Percentiles rank a stretch among this genome's conserved stretches.
These are phyloP conservation scores for Phasia obesa DNA, from an alignment of 2,888 invertebrate genomes.

Conservation along the genomic window DNA sequence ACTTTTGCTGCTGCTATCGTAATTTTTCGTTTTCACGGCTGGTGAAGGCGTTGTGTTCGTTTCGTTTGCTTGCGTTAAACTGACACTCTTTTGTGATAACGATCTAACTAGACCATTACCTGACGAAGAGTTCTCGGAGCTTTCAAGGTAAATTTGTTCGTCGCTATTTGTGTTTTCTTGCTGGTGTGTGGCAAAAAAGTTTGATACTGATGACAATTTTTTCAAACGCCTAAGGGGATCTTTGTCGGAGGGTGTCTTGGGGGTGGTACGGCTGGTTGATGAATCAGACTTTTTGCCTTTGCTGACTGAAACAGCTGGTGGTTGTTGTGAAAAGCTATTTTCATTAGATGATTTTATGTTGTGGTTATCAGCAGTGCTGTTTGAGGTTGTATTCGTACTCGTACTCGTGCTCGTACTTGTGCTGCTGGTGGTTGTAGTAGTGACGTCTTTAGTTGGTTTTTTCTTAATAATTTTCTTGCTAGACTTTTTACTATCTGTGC, in stretches of 20 bases:
- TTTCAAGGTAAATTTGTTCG: conserved; percentile 83
- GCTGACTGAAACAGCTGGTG: conserved; percentile 65
- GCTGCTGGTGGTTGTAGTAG: conserved; percentile 63
- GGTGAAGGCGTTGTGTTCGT: conserved; percentile 78
- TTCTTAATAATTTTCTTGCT: conserved; percentile 77
- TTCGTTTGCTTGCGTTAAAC: conserved; percentile 80
- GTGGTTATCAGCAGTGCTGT: conserved; percentile 71
- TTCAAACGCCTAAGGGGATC: conserved; percentile 83
- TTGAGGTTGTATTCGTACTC: conserved; percentile 54
- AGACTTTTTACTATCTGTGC: conserved; percentile 75
- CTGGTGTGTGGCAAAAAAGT: conserved; percentile 87
- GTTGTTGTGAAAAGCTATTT: conserved; percentile 75
- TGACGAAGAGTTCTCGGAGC: conserved; percentile 82
- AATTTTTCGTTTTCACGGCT: conserved; percentile 65
- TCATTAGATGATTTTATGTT: conserved; percentile 66
- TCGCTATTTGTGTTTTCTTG: conserved; percentile 82
- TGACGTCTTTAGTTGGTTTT: conserved; percentile 66
- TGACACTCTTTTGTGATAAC: conserved; percentile 73
- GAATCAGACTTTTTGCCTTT: conserved; percentile 65
- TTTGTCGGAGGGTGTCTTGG: conserved; percentile 63
- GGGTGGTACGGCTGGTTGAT: conserved; percentile 52
- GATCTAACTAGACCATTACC: conserved; percentile 58
- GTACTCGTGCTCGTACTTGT: conserved; percentile 45
- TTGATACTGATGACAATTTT: conserved; percentile 89
- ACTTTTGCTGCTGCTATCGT: conserved; percentile 48